These are phyloP conservation scores for Varanus salvator DNA, from an alignment of 2,113 vertebrate species.

Conservation along the genomic window DNA sequence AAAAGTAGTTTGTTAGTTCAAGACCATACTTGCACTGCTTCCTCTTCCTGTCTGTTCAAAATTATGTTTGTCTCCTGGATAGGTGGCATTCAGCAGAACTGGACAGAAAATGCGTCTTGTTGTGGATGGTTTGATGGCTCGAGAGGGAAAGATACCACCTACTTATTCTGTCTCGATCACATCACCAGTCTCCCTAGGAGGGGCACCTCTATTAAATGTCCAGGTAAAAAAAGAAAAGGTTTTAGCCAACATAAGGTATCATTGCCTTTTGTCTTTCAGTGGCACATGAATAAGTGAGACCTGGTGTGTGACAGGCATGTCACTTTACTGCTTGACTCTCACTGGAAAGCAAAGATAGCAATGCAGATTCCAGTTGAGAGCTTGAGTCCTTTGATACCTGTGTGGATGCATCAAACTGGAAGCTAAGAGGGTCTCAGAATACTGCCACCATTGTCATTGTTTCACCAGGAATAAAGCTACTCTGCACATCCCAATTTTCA, in stretches of 20 bases:
- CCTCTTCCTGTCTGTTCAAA: neutral
- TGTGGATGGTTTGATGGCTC: constrained; percentile 87
- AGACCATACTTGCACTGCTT: neutral
- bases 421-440: neutral
- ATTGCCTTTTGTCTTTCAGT: neutral
- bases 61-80: constrained; percentile 32
- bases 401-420: neutral
- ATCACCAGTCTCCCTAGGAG: constrained; percentile 83
- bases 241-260: neutral
- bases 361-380: constrained; percentile 23
- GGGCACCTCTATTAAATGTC: constrained; percentile 70
- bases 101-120: constrained; percentile 79
- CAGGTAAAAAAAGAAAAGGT: constrained; percentile 66
- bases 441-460: neutral
- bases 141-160: constrained; percentile 77
- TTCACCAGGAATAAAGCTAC: neutral
- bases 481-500: neutral
- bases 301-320: neutral
- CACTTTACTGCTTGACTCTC: neutral
- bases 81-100: constrained; percentile 87
- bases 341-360: neutral
- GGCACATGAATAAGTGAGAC: neutral
- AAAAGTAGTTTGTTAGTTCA: neutral
- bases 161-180: constrained; percentile 72
- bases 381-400: constrained; percentile 7